These are phyloP conservation scores for Lophotriccus pileatus DNA, from an alignment of 2,797 vertebrate genomes.

Conservation along the genomic window DNA sequence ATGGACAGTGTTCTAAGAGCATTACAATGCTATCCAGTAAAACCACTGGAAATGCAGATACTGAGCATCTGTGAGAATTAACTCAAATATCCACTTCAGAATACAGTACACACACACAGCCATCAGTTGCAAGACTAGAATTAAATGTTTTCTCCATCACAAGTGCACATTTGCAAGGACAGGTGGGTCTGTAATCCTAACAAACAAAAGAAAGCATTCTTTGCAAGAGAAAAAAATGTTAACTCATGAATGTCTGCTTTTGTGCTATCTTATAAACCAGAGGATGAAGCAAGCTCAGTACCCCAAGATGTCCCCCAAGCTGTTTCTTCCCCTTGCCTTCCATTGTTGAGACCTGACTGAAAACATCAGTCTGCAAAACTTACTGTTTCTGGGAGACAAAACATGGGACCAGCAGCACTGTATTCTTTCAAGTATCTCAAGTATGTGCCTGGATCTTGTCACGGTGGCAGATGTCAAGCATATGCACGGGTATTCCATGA, in stretches of 20 bases:
- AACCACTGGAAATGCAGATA: background rate
- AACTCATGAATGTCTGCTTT: background rate
- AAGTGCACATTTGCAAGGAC: background rate
- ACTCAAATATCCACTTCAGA: conserved; percentile 30
- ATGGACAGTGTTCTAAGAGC: background rate
- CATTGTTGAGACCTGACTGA: background rate
- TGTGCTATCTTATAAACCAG: background rate
- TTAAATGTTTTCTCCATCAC: background rate
- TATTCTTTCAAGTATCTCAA: background rate
- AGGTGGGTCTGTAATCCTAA: background rate
- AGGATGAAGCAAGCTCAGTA: background rate
- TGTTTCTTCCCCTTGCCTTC: background rate
- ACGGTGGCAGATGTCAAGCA: conserved; percentile 16
- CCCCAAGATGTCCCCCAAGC: background rate
- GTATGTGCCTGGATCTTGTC: conserved; percentile 15
- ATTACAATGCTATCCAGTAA: conserved; percentile 39
- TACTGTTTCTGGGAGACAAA: background rate
- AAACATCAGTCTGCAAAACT: background rate
- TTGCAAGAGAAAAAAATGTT: background rate
- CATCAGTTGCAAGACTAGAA: background rate
- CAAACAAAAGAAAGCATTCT: background rate
- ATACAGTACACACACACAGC: background rate
- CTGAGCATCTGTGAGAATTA: conserved; percentile 20
- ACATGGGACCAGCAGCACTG: background rate
- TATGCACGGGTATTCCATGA: background rate